A percentile compares a stretch with the other conserved stretches of the same genome.
Conservation (phyloP, 1,140 invertebrate species). For the Aphaenogaster ashmeadi region DNA sequence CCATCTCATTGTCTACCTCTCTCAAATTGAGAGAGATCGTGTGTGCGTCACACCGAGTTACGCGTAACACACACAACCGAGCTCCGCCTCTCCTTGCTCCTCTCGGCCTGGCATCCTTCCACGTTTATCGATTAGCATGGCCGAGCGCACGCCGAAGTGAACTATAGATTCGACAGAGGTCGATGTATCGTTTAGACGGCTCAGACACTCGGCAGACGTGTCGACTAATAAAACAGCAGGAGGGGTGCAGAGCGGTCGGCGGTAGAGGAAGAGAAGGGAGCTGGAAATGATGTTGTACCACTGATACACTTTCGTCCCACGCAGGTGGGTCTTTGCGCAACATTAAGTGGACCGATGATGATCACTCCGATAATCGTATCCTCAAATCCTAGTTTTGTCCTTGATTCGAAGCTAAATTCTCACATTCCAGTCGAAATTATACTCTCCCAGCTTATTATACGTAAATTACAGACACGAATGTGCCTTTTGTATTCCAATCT, state of each 20-base stretch:
- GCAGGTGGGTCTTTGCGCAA: slow-evolving; percentile 7
- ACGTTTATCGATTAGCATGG: slow-evolving; percentile 81
- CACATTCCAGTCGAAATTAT: neutral
- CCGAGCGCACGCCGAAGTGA: slow-evolving; percentile 53
- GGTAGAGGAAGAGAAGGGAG: slow-evolving; percentile 18
- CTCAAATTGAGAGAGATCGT: slow-evolving; percentile 25
- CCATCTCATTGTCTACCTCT: neutral
- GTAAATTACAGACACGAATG: neutral
- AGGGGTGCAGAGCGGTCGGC: slow-evolving; percentile 59
- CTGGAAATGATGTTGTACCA: slow-evolving; percentile 64
- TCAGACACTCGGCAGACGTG: slow-evolving; percentile 83
- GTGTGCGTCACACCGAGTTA: neutral
- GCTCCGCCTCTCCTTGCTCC: slow-evolving; percentile 49
- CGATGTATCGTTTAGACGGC: slow-evolving; percentile 79
- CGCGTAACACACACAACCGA: neutral
- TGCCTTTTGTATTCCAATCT: neutral
- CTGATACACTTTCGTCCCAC: slow-evolving; percentile 71
- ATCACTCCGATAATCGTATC: neutral
- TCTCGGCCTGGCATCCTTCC: slow-evolving; percentile 71
- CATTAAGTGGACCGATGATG: neutral
- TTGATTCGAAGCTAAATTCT: neutral
- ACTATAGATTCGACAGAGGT: slow-evolving; percentile 81
- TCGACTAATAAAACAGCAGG: slow-evolving; percentile 77
- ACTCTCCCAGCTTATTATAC: neutral
- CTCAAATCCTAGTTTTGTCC: neutral